phyloP scores from a whole-genome alignment of 2,888 invertebrate species.

The Dascillus cervinus region DNA sequence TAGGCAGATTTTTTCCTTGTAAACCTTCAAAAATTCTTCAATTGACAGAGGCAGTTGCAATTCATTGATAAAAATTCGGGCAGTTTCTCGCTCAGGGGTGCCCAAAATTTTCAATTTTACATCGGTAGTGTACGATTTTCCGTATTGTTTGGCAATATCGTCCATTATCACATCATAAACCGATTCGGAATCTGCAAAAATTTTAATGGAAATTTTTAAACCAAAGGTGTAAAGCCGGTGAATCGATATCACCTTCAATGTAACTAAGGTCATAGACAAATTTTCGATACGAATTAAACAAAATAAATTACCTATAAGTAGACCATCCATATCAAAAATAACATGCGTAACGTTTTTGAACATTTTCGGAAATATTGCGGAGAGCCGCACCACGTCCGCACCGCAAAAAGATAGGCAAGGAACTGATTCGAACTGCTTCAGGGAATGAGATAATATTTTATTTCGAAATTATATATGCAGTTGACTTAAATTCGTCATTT shows the following conservation, averaged over 20 bases:
- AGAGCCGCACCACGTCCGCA: no score
- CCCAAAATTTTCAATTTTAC: constrained; percentile 49
- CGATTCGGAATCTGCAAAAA: constrained; percentile 73
- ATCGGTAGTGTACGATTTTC: constrained; percentile 70
- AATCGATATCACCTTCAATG: no score
- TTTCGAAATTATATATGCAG: no score
- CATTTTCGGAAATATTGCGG: no score
- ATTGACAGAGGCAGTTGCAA: constrained; percentile 54
- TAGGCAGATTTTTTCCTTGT: constrained; percentile 41
- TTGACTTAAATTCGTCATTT: no score
- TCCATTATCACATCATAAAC: constrained; percentile 70
- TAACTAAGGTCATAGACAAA: no score
- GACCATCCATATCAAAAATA: constrained; percentile 66
- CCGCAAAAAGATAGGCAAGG: no score
- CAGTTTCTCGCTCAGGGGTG: constrained; percentile 45
- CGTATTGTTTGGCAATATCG: constrained; percentile 61
- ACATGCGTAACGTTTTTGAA: constrained; percentile 64
- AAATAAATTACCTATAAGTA: constrained; percentile 52
- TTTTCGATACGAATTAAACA: no score
- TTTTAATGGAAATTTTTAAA: no score
- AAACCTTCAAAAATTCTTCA: constrained; percentile 51
- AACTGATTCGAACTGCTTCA: no score
- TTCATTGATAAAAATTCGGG: constrained; percentile 46
- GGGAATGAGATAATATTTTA: no score
- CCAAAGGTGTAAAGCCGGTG: no score